A percentile compares a stretch with the other conserved stretches of the same genome.
phyloP scores from a whole-genome alignment of 2,888 invertebrate genomes.

The Gonocerus acuteangulatus region DNA sequence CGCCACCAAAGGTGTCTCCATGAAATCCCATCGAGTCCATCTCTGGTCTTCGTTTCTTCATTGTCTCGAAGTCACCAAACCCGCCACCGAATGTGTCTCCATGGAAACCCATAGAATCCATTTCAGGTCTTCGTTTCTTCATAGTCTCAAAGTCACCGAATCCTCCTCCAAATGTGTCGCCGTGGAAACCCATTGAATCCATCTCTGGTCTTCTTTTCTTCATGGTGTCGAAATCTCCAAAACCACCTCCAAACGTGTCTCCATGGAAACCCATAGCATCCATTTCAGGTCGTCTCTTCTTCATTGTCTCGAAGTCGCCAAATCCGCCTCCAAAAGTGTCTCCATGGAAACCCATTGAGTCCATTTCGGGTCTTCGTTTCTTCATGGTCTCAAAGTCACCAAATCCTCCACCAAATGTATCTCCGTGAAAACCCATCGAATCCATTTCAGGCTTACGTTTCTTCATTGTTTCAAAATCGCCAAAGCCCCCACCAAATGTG shows the following conservation, averaged over 20 bases:
- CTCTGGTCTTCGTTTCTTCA: constrained; percentile 40
- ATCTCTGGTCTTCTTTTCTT: constrained; percentile 39
- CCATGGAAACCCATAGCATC: constrained; percentile 42
- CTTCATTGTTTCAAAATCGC: constrained; percentile 42
- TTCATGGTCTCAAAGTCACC: constrained; percentile 42
- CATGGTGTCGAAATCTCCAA: constrained; percentile 42
- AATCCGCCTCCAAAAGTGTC: constrained; percentile 40
- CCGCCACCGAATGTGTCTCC: constrained; percentile 42
- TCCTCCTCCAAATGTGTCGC: constrained; percentile 41
- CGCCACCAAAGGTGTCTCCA: constrained; percentile 41
- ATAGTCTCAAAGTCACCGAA: constrained; percentile 41
- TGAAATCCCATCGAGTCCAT: constrained; percentile 41
- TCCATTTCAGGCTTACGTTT: constrained; percentile 38
- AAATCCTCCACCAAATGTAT: constrained; percentile 41
- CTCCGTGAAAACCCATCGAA: constrained; percentile 42
- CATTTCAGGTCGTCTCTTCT: constrained; percentile 38
- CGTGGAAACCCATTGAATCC: constrained; percentile 41
- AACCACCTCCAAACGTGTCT: constrained; percentile 41
- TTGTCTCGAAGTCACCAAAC: constrained; percentile 41
- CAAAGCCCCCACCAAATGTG: constrained; percentile 41
- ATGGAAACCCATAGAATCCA: constrained; percentile 41
- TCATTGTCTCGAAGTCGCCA: constrained; percentile 40
- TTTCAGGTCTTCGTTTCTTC: constrained; percentile 40
- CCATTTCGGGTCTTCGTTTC: constrained; percentile 40
- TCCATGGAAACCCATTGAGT: constrained; percentile 41